phyloP scores from a whole-genome alignment of 1,140 invertebrate genomes.

The Scaptodrosophila lebanonensis region DNA sequence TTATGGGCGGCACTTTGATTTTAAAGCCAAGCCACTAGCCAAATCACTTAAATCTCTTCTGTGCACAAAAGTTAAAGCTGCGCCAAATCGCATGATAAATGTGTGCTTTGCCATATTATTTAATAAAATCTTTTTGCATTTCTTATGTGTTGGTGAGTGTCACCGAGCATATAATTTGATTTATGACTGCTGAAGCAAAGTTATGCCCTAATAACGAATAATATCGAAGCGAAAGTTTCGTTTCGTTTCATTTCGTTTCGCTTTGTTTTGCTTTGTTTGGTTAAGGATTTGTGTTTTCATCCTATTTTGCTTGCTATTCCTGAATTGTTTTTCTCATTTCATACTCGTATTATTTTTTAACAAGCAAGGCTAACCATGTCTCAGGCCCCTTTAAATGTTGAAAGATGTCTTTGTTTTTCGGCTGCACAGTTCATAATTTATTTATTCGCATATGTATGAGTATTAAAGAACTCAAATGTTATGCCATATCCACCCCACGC shows the following conservation, averaged over 20 bases:
- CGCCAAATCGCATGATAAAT: conserved; percentile 68
- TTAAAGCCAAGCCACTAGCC: conserved; percentile 70
- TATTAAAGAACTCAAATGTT: too few species aligned
- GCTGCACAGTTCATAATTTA: conserved; percentile 55
- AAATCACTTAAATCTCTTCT: conserved; percentile 70
- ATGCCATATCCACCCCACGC: too few species aligned
- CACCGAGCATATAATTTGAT: conserved; percentile 69
- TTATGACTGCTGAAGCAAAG: conserved; percentile 59
- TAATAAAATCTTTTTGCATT: conserved; percentile 73
- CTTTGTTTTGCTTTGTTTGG: not conserved
- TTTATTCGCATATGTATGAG: conserved; percentile 25
- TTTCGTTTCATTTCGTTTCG: conserved; percentile 25
- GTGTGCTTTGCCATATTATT: conserved; percentile 55
- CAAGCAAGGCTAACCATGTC: conserved; percentile 53
- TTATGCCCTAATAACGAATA: conserved; percentile 74
- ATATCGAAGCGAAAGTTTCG: conserved; percentile 63
- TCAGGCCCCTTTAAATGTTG: conserved; percentile 67
- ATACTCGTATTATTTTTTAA: conserved; percentile 16
- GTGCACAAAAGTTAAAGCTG: conserved; percentile 63
- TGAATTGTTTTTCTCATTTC: conserved; percentile 11
- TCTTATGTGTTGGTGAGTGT: conserved; percentile 72
- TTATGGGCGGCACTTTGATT: conserved; percentile 56
- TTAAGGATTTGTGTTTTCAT: not conserved
- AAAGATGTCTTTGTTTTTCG: conserved; percentile 69
- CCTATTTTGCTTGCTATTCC: not conserved